phyloP scores from a whole-genome alignment of 2,797 vertebrate genomes.

The Halcyon leucocephala region DNA sequence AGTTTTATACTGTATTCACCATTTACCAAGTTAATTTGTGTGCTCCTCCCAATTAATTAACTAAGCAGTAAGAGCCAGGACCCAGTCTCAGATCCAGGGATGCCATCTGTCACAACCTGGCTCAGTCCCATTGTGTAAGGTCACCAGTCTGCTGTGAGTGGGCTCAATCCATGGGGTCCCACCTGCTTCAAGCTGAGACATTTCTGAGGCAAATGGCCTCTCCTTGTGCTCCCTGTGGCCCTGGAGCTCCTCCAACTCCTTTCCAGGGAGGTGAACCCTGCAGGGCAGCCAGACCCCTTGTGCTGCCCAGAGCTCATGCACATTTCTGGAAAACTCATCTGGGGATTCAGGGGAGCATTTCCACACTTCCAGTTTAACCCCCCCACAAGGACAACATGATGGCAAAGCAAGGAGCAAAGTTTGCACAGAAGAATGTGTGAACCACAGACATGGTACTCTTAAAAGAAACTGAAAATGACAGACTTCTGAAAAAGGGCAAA shows the following conservation, averaged over 20 bases:
- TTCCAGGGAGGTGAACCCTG: background rate
- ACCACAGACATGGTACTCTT: background rate
- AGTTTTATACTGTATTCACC: background rate
- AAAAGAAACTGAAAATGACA: background rate
- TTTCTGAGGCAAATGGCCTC: background rate
- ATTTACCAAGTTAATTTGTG: constrained; percentile 27
- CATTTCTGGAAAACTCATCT: background rate
- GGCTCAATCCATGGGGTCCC: constrained; percentile 22
- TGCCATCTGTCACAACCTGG: constrained; percentile 60
- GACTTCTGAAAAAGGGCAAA: background rate
- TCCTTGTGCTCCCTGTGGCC: background rate
- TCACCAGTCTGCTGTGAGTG: constrained; percentile 63
- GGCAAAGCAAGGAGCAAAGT: background rate
- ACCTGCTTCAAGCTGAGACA: constrained; percentile 9
- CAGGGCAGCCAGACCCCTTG: accelerated
- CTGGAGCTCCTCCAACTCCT: background rate
- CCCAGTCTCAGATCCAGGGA: constrained; percentile 47
- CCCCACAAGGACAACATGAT: background rate
- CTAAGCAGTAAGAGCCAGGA: constrained; percentile 58
- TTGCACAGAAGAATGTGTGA: background rate
- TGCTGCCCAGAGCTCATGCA: background rate
- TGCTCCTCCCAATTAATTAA: constrained; percentile 53
- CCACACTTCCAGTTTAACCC: background rate
- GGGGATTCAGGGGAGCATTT: background rate
- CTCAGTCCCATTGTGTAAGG: constrained; percentile 33